phyloP scores from a whole-genome alignment of 1,140 invertebrate species.

The Rhizoglyphus robini region DNA sequence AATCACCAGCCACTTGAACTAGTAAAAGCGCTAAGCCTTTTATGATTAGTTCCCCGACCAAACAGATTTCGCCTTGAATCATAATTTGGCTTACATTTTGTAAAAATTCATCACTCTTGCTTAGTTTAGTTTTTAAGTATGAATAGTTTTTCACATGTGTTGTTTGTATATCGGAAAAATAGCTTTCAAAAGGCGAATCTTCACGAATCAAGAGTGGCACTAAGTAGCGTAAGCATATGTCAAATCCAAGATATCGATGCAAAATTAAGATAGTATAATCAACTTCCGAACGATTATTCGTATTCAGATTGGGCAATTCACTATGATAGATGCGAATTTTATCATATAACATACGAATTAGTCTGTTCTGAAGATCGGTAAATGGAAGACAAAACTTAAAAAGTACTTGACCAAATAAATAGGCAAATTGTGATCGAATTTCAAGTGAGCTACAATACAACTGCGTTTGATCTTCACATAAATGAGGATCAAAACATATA shows the following conservation, averaged over 20 bases:
- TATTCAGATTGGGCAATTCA: not conserved
- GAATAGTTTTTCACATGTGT: not conserved
- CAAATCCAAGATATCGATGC: slow-evolving; percentile 1
- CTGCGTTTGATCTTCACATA: not conserved
- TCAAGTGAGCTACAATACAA: not conserved
- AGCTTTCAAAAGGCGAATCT: not conserved
- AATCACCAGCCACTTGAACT: not conserved
- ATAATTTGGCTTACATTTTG: not conserved
- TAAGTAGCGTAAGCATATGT: not conserved
- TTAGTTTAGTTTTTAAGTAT: too few species aligned
- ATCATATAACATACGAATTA: not conserved
- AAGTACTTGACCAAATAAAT: not conserved
- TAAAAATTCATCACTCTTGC: too few species aligned
- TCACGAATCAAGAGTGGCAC: not conserved
- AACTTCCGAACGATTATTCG: not conserved
- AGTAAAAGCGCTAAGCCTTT: not conserved
- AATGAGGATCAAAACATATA: not conserved
- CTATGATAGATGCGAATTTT: not conserved
- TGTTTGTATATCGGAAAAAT: not conserved
- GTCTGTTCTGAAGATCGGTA: not conserved
- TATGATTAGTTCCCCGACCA: not conserved
- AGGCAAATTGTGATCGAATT: not conserved
- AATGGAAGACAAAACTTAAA: not conserved
- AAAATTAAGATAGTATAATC: not conserved
- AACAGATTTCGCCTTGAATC: not conserved